phyloP scores from a whole-genome alignment of 1,140 invertebrate genomes.

The Periplaneta americana region DNA sequence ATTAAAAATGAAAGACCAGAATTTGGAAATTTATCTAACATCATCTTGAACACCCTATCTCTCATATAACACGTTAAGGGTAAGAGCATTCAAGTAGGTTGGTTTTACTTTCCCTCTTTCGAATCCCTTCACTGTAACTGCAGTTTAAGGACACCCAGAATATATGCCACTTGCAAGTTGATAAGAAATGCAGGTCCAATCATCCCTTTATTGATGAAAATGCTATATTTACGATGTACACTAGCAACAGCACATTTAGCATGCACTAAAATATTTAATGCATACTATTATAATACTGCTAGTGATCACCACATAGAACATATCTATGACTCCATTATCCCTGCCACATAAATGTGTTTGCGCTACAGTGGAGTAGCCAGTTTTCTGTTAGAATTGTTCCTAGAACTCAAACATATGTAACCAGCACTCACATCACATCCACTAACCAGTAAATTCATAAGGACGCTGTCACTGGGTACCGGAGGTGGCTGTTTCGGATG shows the following conservation, averaged over 20 bases:
- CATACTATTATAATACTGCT: no score
- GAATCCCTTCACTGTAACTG: no score
- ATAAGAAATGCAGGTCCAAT: neutral
- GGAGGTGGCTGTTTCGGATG: conserved; percentile 28
- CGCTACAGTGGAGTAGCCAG: neutral
- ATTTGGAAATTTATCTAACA: no score
- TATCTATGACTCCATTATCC: neutral
- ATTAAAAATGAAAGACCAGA: no score
- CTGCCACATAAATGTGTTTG: neutral
- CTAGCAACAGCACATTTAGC: neutral
- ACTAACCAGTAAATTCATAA: conserved; percentile 87
- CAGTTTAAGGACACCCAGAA: neutral
- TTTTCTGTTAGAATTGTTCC: conserved; percentile 31
- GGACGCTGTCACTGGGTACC: conserved; percentile 62
- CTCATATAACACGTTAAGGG: no score
- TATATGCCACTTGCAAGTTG: neutral
- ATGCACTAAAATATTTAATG: neutral
- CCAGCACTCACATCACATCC: conserved; percentile 87
- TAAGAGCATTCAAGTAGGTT: no score
- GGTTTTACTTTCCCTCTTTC: no score
- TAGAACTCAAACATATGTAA: conserved; percentile 78
- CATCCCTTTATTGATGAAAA: no score
- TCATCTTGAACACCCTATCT: no score
- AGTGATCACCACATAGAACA: no score
- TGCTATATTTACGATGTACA: no score